These are phyloP conservation scores for Myiagra hebetior DNA, from an alignment of 2,113 vertebrate species.

Conservation along the genomic window DNA sequence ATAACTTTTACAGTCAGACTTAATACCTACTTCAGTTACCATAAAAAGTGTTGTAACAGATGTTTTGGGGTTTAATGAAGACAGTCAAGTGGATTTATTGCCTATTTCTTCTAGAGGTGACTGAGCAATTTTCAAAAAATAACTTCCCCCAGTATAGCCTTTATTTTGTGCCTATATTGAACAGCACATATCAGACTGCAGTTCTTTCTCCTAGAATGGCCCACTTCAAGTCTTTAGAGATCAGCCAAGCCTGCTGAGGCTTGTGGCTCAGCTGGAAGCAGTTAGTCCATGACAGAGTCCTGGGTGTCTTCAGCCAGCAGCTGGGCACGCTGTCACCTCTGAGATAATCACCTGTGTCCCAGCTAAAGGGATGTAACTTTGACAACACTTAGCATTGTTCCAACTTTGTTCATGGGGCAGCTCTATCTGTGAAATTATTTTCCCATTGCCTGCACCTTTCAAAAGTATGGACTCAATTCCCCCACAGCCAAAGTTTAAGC, in stretches of 20 bases:
- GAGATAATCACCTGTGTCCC: not conserved
- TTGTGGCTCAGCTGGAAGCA: not conserved
- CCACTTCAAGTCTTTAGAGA: not conserved
- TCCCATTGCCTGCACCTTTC: not conserved
- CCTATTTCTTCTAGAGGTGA: not conserved
- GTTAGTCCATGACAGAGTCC: not conserved
- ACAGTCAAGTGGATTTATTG: not conserved
- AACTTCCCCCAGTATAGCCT: not conserved
- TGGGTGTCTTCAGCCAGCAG: not conserved
- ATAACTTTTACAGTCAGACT: not conserved
- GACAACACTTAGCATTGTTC: not conserved
- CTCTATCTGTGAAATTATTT: not conserved
- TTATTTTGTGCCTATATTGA: not conserved
- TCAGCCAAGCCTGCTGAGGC: not conserved
- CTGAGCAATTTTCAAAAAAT: not conserved
- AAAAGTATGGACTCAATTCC: not conserved
- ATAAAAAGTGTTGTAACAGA: constrained; percentile 15
- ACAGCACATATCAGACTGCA: not conserved
- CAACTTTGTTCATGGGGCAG: not conserved
- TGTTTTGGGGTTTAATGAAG: constrained; percentile 29
- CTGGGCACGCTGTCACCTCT: not conserved
- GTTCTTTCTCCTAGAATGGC: not conserved
- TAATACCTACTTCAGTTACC: not conserved
- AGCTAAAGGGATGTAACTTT: not conserved
- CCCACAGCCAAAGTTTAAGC: not conserved